Evolutionary conservation across 2,797 vertebrate genomes (phyloP).

Genomic region (Semaprochilodus insignis): DNA sequence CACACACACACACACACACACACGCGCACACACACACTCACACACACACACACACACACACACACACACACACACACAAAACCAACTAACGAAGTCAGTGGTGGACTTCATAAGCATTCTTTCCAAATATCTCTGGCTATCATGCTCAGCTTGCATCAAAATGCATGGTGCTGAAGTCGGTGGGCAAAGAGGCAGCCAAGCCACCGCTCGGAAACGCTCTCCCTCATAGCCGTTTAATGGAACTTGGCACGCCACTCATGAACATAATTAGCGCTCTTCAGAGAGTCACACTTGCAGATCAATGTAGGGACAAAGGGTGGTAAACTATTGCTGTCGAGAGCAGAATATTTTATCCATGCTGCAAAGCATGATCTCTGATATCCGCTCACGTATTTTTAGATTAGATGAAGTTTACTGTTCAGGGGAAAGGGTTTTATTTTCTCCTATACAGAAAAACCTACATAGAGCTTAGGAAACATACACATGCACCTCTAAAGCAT

Average conservation of each 20-base stretch:
- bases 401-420: background rate
- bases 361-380: background rate
- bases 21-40: slow-evolving; percentile 1
- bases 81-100: slow-evolving; percentile 24
- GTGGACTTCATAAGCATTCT: slow-evolving; percentile 42
- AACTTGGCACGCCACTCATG: slow-evolving; percentile 46
- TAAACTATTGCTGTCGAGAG: background rate
- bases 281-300: slow-evolving; percentile 45
- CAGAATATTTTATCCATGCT: background rate
- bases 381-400: background rate
- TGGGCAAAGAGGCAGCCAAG: slow-evolving; percentile 6
- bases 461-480: too few relatives aligned
- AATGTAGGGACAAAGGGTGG: slow-evolving; percentile 18
- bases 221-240: slow-evolving; percentile 41
- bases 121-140: background rate
- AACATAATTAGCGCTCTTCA: slow-evolving; percentile 45
- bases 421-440: too few relatives aligned
- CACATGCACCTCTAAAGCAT: too few relatives aligned
- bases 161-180: slow-evolving; percentile 1
- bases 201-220: slow-evolving; percentile 44
- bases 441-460: too few relatives aligned
- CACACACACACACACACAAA: slow-evolving; percentile 4
- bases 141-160: slow-evolving; percentile 29
- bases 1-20: background rate
- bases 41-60: slow-evolving; percentile 4